Evolutionary conservation across 2,113 vertebrate genomes (phyloP), one percentile per base, ranked within the genome.

Genomic region (Orcinus orca): DNA sequence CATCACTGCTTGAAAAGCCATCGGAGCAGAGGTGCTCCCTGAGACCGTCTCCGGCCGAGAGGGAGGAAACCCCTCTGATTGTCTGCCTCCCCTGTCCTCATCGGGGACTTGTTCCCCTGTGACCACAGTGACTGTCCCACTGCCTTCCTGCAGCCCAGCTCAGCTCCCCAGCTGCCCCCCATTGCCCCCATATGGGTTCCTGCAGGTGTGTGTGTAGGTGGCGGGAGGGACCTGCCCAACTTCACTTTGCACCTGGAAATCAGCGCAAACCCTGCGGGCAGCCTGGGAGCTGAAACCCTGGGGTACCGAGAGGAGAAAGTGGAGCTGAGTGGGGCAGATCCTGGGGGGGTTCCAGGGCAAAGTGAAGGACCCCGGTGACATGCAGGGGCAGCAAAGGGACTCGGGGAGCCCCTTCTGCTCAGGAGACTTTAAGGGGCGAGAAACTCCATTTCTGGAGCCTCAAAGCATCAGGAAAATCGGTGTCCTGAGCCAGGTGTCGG

Each of bases 131-230:
- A 41, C 8, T 1, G 12, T 44, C 21, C 38, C 63, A 47, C 47
- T 2, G n/a, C 6, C 38, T 41, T 23, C 23, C 50, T 41, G 87
- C 12, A 1, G 29, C 68, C 33, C 13, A 15, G 36, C 21, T 5
- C 1, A 2, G 1, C 83, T 47, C 26, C 38, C 60, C 47, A 18
- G 60, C 21, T 0, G 3, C 60, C 5, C 38, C 33, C 6, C 1
- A 1, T 15, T 23, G 6, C 31, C 60, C 8, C 1, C 53, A 6
- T 17, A 17, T 0, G 2, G 20, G 6, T 6, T 3, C 44, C 29
- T 1, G 18, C 38, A 38, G 62, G 11, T 4, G 14, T 36, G 4
- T 47, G 6, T 47, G 62, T 1, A 10, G 41, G 74, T 8, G 31
- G 26, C 14, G 1, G 44, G 23, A 18, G 31, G 83, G 53, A 29